Percentiles rank a stretch among this genome's conserved stretches.
Evolutionary conservation across 2,797 vertebrate genomes (phyloP).

Genomic region (Scomberomorus guttatus): DNA sequence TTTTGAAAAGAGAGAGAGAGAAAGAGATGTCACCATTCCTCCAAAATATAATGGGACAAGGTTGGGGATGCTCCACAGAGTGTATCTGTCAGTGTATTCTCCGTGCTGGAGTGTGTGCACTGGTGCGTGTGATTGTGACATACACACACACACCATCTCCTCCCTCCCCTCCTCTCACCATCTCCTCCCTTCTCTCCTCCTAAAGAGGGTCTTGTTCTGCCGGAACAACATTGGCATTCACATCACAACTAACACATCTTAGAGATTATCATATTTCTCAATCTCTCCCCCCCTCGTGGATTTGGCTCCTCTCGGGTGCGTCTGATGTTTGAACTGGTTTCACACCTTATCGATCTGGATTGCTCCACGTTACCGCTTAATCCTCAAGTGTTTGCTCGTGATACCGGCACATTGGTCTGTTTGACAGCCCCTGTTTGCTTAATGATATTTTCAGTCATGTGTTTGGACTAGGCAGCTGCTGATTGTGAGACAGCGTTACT

Average conservation of each 20-base stretch:
- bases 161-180: conserved; percentile 26
- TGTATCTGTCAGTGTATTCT: conserved; percentile 30
- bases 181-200: conserved; percentile 40
- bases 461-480: conserved; percentile 52
- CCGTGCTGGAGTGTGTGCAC: conserved; percentile 18
- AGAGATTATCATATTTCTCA: conserved; percentile 51
- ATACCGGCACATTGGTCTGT: conserved; percentile 44
- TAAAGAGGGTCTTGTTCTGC: conserved; percentile 48
- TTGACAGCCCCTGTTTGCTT: conserved; percentile 62
- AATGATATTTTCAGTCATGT: conserved; percentile 53
- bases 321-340: conserved; percentile 51
- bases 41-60: conserved; percentile 23
- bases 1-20: conserved; percentile 31
- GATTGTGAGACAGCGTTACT: conserved; percentile 27
- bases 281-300: conserved; percentile 21
- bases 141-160: conserved; percentile 13
- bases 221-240: conserved; percentile 69
- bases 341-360: conserved; percentile 41
- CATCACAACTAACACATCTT: conserved; percentile 38
- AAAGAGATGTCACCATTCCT: conserved; percentile 46
- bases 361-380: conserved; percentile 34
- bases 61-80: conserved; percentile 17
- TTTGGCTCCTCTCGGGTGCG: conserved; percentile 48
- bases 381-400: conserved; percentile 52
- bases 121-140: conserved; percentile 42